phyloP scores from a whole-genome alignment of 2,888 invertebrate genomes.

The Linnaemya vulpina region DNA sequence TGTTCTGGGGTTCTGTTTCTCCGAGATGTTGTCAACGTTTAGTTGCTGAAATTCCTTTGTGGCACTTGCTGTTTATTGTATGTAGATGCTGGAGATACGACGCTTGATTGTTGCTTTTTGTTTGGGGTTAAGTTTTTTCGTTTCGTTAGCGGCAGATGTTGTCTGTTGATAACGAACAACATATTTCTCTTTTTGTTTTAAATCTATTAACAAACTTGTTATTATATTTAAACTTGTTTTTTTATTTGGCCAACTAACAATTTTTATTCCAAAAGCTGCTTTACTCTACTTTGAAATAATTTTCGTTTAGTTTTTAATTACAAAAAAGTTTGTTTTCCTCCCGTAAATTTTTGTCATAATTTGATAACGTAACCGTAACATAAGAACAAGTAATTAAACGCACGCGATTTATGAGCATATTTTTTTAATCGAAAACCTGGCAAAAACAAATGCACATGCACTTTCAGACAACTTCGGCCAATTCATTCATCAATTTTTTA shows the following conservation, averaged over 20 bases:
- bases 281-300: background rate
- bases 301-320: conserved; percentile 42
- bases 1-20: conserved; percentile 31
- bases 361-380: conserved; percentile 10
- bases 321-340: conserved; percentile 3
- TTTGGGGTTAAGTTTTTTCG: conserved; percentile 41
- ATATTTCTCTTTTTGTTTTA: conserved; percentile 31
- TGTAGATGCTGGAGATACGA: conserved; percentile 65
- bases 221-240: conserved; percentile 16
- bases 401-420: conserved; percentile 50
- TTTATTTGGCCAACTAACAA: background rate
- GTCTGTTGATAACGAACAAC: conserved; percentile 66
- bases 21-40: conserved; percentile 46
- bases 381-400: conserved; percentile 57
- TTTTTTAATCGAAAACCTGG: conserved; percentile 30
- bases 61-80: conserved; percentile 67
- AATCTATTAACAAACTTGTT: conserved; percentile 39
- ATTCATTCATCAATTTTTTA: conserved; percentile 54
- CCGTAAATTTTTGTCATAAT: conserved; percentile 23
- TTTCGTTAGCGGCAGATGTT: conserved; percentile 66
- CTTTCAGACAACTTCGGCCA: conserved; percentile 44
- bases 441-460: conserved; percentile 36
- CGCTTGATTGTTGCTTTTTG: conserved; percentile 56
- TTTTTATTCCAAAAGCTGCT: background rate
- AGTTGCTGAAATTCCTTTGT: conserved; percentile 67